Base-by-base conservation (phyloP, 2,888 invertebrate species). In the Hydrotaea cyrtoneurina region DNA sequence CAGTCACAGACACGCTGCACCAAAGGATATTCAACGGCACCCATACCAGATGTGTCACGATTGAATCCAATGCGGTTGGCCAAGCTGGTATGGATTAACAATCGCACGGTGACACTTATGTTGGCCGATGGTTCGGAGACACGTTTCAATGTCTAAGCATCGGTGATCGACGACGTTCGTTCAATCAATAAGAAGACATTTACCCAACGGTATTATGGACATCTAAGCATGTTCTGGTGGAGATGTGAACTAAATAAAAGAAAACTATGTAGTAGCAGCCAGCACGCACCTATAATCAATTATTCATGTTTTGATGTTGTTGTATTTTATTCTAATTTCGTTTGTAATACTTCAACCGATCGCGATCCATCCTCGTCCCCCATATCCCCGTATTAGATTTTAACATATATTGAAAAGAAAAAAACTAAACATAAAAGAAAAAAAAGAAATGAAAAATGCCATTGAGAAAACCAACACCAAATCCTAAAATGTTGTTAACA, bases 1-100 rank as follows among this genome's bases (percentile, higher is more conserved):
- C 98, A 98, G 87, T 97, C 98, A 5, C 99, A 99, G 93, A 98
- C 99, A 0, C 96, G 97, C 82, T 98, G 99, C 93, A 96, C 98
- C 57, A 98, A 98, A 91, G 97, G 98, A 72, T 98, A 98, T 93
- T 98, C 97, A 87, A 98, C 98, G 0, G 96, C 97, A 5, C 97
- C 98, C 0, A 96, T 98, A 91, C 97, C 98, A 11, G 97, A 98
- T 92, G 96, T 97, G 39, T 94, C 96, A 0, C 94, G 97, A 0
- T 93, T 97, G 71, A 97, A 98, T 93, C 97, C 98, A 0, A 96
- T 98, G 93, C 95, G 97, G 50, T 94, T 98, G 86, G 98, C 98
- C 5, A 95, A 98, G 75, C 94, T 99, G 23, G 97, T 98, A 26
- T 99, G 99, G 99, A 97, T 98, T 84, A 98, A 97, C 91, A 96